These are phyloP conservation scores for Phymatocera aterrima DNA, from an alignment of 2,888 invertebrate species.

Conservation along the genomic window DNA sequence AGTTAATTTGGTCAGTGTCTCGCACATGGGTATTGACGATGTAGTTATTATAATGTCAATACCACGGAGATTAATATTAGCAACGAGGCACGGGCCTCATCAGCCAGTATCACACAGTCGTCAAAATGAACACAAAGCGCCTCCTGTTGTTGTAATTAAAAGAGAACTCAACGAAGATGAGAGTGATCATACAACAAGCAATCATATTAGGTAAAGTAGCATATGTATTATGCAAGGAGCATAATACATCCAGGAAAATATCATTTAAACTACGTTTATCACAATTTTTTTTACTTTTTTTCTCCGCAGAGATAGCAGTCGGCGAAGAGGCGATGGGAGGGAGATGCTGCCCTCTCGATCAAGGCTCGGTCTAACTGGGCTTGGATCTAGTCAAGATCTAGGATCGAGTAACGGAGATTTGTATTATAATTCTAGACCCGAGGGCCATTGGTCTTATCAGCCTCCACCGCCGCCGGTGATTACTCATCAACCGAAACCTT, in stretches of 20 bases:
- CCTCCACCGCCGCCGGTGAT: slow-evolving; percentile 91
- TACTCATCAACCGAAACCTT: slow-evolving; percentile 91
- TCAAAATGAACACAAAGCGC: slow-evolving; percentile 85
- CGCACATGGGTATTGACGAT: slow-evolving; percentile 98
- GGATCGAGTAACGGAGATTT: slow-evolving; percentile 81
- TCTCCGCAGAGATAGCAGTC: slow-evolving; percentile 78
- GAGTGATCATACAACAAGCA: slow-evolving; percentile 75
- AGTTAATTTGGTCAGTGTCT: slow-evolving; percentile 98
- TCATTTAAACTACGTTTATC: neutral
- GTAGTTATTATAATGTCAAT: slow-evolving; percentile 99
- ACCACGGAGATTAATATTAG: slow-evolving; percentile 94
- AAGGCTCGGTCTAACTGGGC: slow-evolving; percentile 81
- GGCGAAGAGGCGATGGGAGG: slow-evolving; percentile 84
- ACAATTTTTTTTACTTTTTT: slow-evolving; percentile 60
- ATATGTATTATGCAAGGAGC: neutral
- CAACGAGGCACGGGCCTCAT: slow-evolving; percentile 85
- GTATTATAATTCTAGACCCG: slow-evolving; percentile 88
- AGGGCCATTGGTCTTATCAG: slow-evolving; percentile 78
- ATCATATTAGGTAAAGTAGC: slow-evolving; percentile 69
- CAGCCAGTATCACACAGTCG: slow-evolving; percentile 71
- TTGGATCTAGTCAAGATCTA: slow-evolving; percentile 75
- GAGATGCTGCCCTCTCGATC: slow-evolving; percentile 88
- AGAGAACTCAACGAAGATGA: slow-evolving; percentile 91
- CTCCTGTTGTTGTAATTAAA: slow-evolving; percentile 94
- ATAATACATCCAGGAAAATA: neutral